Evolutionary conservation across 2,888 invertebrate genomes (phyloP).

Genomic region (Drosophila mimica): DNA sequence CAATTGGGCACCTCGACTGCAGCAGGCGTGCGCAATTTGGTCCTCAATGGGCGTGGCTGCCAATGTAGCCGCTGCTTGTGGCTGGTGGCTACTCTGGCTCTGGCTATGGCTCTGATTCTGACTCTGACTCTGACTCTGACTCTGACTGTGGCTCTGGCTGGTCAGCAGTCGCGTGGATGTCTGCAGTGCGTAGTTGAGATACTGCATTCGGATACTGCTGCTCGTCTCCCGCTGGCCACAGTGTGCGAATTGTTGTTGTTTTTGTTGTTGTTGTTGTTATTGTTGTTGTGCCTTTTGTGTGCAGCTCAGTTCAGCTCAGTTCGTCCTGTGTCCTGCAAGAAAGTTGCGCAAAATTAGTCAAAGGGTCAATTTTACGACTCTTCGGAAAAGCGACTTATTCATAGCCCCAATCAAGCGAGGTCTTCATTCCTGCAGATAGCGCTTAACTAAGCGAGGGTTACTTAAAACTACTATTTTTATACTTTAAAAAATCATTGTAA

Average conservation of each 20-base stretch:
- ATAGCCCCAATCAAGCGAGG: conserved; percentile 17
- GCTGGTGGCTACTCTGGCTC: conserved; percentile 24
- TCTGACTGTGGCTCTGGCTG: conserved; percentile 67
- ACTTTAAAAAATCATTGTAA: neutral
- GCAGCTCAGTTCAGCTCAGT: conserved; percentile 3
- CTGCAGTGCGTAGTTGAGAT: conserved; percentile 83
- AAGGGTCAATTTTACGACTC: conserved; percentile 23
- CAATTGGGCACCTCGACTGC: conserved; percentile 74
- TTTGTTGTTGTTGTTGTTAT: neutral
- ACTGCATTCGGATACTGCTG: conserved; percentile 83
- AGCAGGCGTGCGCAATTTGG: conserved; percentile 70
- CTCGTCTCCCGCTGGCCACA: conserved; percentile 73
- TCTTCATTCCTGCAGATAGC: neutral
- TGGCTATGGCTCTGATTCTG: conserved; percentile 37
- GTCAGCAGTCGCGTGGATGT: conserved; percentile 83
- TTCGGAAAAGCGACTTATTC: neutral
- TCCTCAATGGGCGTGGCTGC: conserved; percentile 52
- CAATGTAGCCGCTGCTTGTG: conserved; percentile 20
- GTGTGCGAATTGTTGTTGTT: conserved; percentile 63
- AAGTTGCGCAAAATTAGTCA: conserved; percentile 40
- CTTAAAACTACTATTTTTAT: neutral
- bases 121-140: conserved; percentile 49
- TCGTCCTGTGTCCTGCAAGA: conserved; percentile 39
- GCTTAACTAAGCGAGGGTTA: conserved; percentile 15
- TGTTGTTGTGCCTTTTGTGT: neutral